Base-by-base conservation (phyloP, 2,113 vertebrate species). In the Festucalex cinctus region DNA sequence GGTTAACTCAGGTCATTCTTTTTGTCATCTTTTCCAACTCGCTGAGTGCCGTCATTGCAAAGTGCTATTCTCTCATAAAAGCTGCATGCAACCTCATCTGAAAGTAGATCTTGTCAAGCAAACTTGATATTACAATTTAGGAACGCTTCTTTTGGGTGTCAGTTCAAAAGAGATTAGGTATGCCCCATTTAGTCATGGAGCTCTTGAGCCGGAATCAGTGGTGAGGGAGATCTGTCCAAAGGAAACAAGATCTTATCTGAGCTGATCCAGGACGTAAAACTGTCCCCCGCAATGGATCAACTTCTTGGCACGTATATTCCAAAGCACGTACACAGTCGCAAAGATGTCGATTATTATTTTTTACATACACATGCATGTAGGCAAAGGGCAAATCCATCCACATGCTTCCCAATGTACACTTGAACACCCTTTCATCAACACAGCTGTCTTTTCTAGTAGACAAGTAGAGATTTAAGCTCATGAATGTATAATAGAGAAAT, bases 81-180 rank as follows among this genome's bases (percentile, higher is more conserved):
- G 73, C 74, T 69, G 65, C 69, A 61, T 64, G 85, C 62, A 90
- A 88, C 84, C 78, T 61, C 78, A 88, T 80, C 87, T 83, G 85
- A 88, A 88, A 89, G 87, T 89, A 88, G 82, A 88, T 82, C 84
- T 87, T 78, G 69, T 86, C 78, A 66, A 46, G 78, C 65, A 83
- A 89, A 89, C 81, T 76, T 73, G 85, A 90, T 88, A 86, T 83
- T 74, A 80, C 83, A 85, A 85, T 90, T 87, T 81, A 81, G 78
- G 78, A 82, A 81, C 48, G 56, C 74, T 71, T 89, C 88, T 81
- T 78, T 78, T 79, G 76, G 85, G 78, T 80, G 85, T 81, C 77
- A 88, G 86, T 87, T 90, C 88, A 89, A 90, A 90, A 84, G 87
- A 85, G 82, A 90, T 90, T 90, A 88, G 86, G 79, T 81, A 88